phyloP scores from a whole-genome alignment of 1,140 invertebrate genomes.

The Ceratina calcarata region DNA sequence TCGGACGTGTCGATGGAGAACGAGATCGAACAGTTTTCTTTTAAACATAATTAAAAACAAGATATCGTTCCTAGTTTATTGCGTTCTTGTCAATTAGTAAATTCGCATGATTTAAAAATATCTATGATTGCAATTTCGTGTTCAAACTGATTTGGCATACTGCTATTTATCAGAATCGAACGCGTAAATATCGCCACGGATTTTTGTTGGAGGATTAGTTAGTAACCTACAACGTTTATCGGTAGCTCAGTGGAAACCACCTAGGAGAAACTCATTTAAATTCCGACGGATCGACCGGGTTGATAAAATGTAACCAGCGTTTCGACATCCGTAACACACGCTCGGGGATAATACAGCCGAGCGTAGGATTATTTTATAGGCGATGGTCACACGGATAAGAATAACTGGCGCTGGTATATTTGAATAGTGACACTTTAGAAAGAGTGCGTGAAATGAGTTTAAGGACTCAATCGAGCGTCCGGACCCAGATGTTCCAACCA shows the following conservation, averaged over 20 bases:
- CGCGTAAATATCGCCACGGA: neutral
- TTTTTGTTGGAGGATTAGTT: neutral
- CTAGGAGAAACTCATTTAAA: constrained; percentile 25
- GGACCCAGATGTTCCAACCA: too few species aligned
- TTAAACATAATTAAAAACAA: too few species aligned
- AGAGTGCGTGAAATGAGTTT: too few species aligned
- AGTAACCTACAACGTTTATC: constrained; percentile 21
- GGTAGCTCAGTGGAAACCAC: constrained; percentile 10
- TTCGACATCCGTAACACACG: constrained; percentile 20
- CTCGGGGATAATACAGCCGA: neutral
- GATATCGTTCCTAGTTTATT: neutral
- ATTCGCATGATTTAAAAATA: neutral
- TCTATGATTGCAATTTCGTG: neutral
- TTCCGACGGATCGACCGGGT: constrained; percentile 28
- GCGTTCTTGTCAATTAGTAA: neutral
- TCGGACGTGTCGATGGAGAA: neutral
- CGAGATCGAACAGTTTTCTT: neutral
- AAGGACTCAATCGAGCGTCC: too few species aligned
- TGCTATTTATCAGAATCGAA: neutral
- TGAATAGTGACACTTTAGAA: neutral
- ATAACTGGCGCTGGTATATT: neutral
- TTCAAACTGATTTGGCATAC: neutral
- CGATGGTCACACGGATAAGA: neutral
- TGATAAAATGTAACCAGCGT: constrained; percentile 23
- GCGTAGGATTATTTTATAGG: constrained; percentile 2